Conservation (phyloP, 2,888 invertebrate species). For the Temnothorax ravouxi region DNA sequence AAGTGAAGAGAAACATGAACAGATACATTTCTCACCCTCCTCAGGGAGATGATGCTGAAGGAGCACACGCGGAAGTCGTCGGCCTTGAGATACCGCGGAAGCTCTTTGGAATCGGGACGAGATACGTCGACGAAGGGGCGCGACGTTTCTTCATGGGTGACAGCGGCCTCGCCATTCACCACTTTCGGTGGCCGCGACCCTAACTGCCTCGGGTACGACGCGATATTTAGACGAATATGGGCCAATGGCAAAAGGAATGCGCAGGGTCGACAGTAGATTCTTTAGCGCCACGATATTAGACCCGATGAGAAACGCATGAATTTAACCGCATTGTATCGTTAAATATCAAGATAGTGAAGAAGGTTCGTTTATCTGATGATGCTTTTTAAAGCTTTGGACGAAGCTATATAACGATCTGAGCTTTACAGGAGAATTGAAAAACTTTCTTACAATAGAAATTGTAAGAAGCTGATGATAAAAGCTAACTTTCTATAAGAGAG, state of each 20-base stretch:
- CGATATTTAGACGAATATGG: slow-evolving; percentile 66
- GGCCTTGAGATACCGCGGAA: background rate
- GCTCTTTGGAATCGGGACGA: background rate
- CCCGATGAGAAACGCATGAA: slow-evolving; percentile 14
- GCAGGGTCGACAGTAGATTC: slow-evolving; percentile 43
- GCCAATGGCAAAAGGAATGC: slow-evolving; percentile 70
- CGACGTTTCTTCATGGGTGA: slow-evolving; percentile 4
- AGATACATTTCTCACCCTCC: slow-evolving; percentile 20
- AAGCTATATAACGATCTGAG: too few species aligned
- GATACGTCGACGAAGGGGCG: background rate
- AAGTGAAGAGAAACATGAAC: background rate
- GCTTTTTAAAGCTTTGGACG: background rate
- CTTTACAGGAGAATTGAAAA: background rate
- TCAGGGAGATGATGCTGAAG: background rate
- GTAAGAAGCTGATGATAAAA: background rate
- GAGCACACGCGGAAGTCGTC: background rate
- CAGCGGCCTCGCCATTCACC: slow-evolving; percentile 21
- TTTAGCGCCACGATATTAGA: slow-evolving; percentile 24
- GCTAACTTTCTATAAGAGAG: background rate
- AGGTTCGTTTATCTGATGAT: background rate
- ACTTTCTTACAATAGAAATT: background rate
- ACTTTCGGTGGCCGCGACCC: slow-evolving; percentile 46
- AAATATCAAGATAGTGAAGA: background rate
- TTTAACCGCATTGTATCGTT: slow-evolving; percentile 41
- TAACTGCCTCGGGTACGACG: slow-evolving; percentile 36